Base-by-base conservation (phyloP, 1,140 invertebrate species). In the Cydia amplana region DNA sequence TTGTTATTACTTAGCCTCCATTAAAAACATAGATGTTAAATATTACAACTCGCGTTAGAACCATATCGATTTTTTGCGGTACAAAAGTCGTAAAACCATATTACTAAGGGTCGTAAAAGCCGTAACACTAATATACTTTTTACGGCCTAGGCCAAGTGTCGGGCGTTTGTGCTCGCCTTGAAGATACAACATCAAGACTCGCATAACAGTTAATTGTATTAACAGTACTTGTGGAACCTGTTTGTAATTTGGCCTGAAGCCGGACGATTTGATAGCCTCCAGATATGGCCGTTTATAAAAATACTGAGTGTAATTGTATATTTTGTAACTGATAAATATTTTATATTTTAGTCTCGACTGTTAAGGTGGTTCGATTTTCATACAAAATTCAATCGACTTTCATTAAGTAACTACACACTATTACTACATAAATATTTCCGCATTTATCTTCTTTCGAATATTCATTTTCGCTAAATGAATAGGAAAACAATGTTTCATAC, bases 231-330 rank as follows among this genome's bases (percentile, higher is more conserved):
- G 32, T 36, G n/a, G 32, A 70, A 70, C 65, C 65, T 36, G 65
- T 70, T 36, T 18, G 6, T 65, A 32, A 65, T 70, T 70, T 20
- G n/a, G 32, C 36, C 32, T 12, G 65, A 0, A 20, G 32, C n/a
- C 28, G 14, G 18, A 60, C 9, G 28, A 70, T 70, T 70, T 43
- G 16, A 70, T 67, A n/a, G 64, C 64, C 9, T 67, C 36, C 7
- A 9, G 14, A 14, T 23, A 28, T 64, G 12, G 60, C 63, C 14
- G 43, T 60, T 72, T 74, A 75, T 60, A 74, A 75, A 60, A 51
- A 51, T 51, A 51, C 49, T 5, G n/a, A 16, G 14, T 49, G 46
- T 49, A 16, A 16, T 4, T 14, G 46, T 49, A 5, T 14, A 16
- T 14, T 49, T 49, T 49, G 46, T 49, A 49, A 49, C 46, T 49